A percentile compares a stretch with the other conserved stretches of the same genome.
Evolutionary conservation across 2,797 vertebrate genomes (phyloP).

Genomic region (Myotis vivesi): DNA sequence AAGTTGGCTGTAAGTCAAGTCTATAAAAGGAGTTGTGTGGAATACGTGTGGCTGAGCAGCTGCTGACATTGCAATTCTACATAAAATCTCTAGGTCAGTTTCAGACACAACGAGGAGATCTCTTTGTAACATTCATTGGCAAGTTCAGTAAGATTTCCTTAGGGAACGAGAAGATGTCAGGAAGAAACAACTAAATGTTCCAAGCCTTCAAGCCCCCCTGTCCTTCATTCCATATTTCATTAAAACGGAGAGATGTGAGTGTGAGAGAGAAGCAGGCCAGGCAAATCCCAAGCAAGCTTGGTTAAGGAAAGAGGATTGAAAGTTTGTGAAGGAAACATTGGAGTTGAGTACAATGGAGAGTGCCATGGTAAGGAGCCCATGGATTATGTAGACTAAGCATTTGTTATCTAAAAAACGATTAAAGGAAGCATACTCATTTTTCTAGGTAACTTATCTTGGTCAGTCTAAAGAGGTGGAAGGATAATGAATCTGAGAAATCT

Average conservation of each 20-base stretch:
- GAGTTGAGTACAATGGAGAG: not conserved
- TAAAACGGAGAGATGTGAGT: not conserved
- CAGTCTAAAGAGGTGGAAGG: not conserved
- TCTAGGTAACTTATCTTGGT: not conserved
- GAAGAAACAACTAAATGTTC: constrained; percentile 11
- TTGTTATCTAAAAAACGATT: not conserved
- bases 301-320: not conserved
- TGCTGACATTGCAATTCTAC: constrained; percentile 64
- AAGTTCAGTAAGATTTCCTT: constrained; percentile 40
- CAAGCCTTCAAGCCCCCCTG: not conserved
- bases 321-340: not conserved
- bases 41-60: constrained; percentile 52
- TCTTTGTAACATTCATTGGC: constrained; percentile 52
- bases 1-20: constrained; percentile 66
- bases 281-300: not conserved
- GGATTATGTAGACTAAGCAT: constrained; percentile 1
- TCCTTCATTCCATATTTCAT: constrained; percentile 31
- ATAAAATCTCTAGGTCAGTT: constrained; percentile 64
- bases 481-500: not conserved
- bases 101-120: constrained; percentile 49
- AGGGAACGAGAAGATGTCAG: constrained; percentile 40
- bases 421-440: not conserved
- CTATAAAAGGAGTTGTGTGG: constrained; percentile 62
- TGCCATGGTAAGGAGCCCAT: not conserved
- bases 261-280: not conserved